Conservation (phyloP, 53 echinoderm and acorn worm species). For the Mesocentrotus franciscanus region DNA sequence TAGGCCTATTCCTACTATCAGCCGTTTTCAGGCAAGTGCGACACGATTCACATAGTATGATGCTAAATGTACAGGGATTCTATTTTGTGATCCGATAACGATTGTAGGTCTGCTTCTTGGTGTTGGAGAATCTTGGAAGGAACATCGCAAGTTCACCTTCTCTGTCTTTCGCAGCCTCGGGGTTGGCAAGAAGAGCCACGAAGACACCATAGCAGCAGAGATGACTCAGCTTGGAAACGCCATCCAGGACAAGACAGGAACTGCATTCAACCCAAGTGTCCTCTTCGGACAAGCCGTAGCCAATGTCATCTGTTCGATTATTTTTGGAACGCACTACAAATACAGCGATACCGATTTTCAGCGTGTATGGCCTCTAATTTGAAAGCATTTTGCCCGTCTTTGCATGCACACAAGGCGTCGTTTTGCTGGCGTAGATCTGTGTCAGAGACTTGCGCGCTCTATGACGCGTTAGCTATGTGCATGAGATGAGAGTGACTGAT, state of each 20-base stretch:
- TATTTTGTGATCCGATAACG: background rate
- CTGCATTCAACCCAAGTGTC: slow-evolving; percentile 46
- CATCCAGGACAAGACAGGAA: slow-evolving; percentile 45
- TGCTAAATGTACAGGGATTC: no score
- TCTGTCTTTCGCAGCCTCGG: slow-evolving; percentile 63
- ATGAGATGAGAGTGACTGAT: no score
- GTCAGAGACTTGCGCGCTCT: no score
- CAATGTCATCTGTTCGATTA: slow-evolving; percentile 68
- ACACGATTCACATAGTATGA: no score
- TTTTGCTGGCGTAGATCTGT: background rate
- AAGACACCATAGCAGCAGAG: slow-evolving; percentile 63
- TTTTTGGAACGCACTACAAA: slow-evolving; percentile 67
- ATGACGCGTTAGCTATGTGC: no score
- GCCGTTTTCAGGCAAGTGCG: no score
- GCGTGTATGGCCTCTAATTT: background rate
- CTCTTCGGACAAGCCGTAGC: slow-evolving; percentile 56
- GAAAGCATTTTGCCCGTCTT: no score
- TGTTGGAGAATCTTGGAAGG: slow-evolving; percentile 55
- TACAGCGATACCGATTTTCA: slow-evolving; percentile 62
- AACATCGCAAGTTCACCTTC: slow-evolving; percentile 63
- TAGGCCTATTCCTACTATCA: no score
- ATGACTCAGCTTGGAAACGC: slow-evolving; percentile 4
- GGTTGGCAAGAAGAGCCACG: slow-evolving; percentile 58
- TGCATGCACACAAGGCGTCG: background rate
- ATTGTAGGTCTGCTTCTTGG: background rate